A percentile compares a stretch with the other conserved stretches of the same genome.
phyloP scores from a whole-genome alignment of 2,797 vertebrate genomes.

The Pseudochirops corinnae region DNA sequence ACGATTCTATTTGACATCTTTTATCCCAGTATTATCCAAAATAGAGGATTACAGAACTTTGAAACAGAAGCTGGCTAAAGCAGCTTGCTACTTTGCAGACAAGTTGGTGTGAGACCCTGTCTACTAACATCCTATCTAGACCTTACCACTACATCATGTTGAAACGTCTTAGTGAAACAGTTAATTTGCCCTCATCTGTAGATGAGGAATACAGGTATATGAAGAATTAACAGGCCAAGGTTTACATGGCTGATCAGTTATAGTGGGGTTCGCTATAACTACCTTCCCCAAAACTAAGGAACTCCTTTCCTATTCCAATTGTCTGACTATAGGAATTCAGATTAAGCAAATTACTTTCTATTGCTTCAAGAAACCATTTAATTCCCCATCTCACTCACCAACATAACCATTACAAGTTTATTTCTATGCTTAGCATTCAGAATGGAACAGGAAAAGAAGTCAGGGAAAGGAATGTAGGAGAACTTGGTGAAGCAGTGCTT shows the following conservation, averaged over 20 bases:
- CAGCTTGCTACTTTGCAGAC: not conserved
- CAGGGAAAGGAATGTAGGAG: not conserved
- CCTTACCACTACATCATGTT: not conserved
- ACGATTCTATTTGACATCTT: constrained; percentile 4
- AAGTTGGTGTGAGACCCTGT: not conserved
- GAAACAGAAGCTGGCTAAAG: not conserved
- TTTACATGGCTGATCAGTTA: not conserved
- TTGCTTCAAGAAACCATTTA: not conserved
- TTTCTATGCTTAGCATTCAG: not conserved
- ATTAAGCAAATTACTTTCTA: not conserved
- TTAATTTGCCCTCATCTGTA: constrained; percentile 16
- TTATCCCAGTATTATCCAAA: not conserved
- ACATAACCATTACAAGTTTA: not conserved
- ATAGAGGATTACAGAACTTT: not conserved
- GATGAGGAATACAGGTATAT: not conserved
- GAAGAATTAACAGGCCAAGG: not conserved
- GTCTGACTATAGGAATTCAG: not conserved
- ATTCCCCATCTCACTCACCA: not conserved
- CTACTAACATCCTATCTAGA: not conserved
- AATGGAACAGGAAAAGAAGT: not conserved
- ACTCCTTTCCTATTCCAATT: not conserved
- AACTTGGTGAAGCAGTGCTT: not conserved
- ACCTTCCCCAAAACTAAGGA: not conserved
- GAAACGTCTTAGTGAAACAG: not conserved
- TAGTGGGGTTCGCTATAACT: not conserved